Base-by-base conservation (phyloP, 2,888 invertebrate species). In the Arctia plantaginis region DNA sequence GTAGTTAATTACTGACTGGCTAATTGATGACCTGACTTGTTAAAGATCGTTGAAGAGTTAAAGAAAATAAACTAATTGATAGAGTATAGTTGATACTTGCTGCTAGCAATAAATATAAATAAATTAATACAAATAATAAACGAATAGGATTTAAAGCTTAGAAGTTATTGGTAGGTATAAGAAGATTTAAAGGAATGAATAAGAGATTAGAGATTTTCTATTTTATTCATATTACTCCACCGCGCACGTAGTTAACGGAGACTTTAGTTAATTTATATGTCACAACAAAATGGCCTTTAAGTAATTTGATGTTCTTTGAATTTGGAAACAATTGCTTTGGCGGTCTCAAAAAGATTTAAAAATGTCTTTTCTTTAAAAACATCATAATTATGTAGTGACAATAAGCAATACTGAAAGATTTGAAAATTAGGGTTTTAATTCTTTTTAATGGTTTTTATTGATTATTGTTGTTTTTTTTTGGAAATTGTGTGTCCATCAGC, bases 201-300 rank as follows among this genome's bases (percentile, higher is more conserved):
- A 59, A 59, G 15, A 27, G 27, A 59, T 59, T n/a, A 27, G n/a
- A 55, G 59, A 59, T 59, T 27, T 27, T 65, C n/a, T 66, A 47
- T 33, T 66, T 55, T 55, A 51, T 59, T 8, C 39, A 3, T 33
- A 70, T 66, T 55, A 65, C 27, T 69, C 30, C 20, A 74, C 33
- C 51, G 20, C 59, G 59, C 59, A 70, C 41, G 74, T 70, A 30
- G 55, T 70, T 70, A 65, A 69, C 39, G 23, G 69, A 68, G 47
- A 66, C 10, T 39, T 39, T 47, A 1, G 44, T 51, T 30, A 72
- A 44, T 59, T 72, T 67, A 67, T 51, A 15, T n/a, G n/a, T n/a
- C 18, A 65, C 13, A n/a, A 65, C 47, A 12, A 39, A 66, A 66
- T 66, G n/a, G 35, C 39, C n/a, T 35, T 39, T 66, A 12, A 64